Evolutionary conservation across 2,888 invertebrate genomes (phyloP).

Genomic region (Acronicta leporina): DNA sequence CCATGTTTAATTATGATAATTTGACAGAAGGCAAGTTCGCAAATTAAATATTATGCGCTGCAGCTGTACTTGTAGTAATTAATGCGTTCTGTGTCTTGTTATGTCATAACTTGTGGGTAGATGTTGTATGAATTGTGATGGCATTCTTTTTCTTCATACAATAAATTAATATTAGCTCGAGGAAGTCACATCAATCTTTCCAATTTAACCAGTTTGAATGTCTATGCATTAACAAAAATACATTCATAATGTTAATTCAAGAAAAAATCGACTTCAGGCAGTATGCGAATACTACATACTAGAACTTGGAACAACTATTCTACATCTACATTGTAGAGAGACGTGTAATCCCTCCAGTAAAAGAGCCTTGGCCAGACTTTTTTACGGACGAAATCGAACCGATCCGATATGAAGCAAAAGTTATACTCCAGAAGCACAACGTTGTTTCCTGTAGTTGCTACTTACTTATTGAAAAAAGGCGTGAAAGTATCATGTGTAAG

Average conservation of each 20-base stretch:
- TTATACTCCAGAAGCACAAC: too few relatives aligned
- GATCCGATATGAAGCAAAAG: too few relatives aligned
- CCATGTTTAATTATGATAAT: slow-evolving; percentile 53
- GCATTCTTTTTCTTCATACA: slow-evolving; percentile 12
- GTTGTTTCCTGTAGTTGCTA: too few relatives aligned
- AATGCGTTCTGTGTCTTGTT: slow-evolving; percentile 27
- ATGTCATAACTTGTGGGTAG: slow-evolving; percentile 24
- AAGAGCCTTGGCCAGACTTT: too few relatives aligned
- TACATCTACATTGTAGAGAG: too few relatives aligned
- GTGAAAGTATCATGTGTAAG: background rate
- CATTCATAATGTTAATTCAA: too few relatives aligned
- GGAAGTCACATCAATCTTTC: slow-evolving; percentile 2
- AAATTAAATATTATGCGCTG: slow-evolving; percentile 41
- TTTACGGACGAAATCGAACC: too few relatives aligned
- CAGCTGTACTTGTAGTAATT: slow-evolving; percentile 23
- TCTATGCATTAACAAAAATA: background rate
- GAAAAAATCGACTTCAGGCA: too few relatives aligned
- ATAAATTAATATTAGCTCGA: background rate
- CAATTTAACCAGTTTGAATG: background rate
- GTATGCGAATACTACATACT: too few relatives aligned
- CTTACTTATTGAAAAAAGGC: background rate
- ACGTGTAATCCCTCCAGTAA: too few relatives aligned
- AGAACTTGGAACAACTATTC: too few relatives aligned
- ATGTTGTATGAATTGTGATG: slow-evolving; percentile 21
- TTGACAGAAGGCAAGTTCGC: slow-evolving; percentile 47